phyloP scores from a whole-genome alignment of 2,113 vertebrate species.

The Lethenteron reissneri region DNA sequence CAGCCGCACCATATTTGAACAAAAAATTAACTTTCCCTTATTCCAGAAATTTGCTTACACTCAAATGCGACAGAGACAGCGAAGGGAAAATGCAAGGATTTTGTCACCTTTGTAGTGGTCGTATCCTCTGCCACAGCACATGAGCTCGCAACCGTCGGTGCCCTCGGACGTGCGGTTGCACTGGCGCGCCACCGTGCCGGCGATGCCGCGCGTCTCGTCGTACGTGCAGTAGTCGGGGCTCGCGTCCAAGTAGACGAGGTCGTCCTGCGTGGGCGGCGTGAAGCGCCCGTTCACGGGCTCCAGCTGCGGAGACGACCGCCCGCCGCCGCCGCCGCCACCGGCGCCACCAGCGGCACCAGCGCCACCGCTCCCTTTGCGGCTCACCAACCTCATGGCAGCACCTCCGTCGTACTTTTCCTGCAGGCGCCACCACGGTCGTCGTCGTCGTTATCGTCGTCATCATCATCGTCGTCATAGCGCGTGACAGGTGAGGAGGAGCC shows the following conservation, averaged over 20 bases:
- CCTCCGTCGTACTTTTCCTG: constrained; percentile 96
- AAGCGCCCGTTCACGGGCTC: constrained; percentile 80
- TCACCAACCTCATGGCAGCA: constrained; percentile 59
- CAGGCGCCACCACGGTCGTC: constrained; percentile 20
- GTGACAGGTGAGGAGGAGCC: too few relatives aligned
- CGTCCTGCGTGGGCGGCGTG: constrained; percentile 55
- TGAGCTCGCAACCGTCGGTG: constrained; percentile 86
- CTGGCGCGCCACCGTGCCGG: constrained; percentile 65
- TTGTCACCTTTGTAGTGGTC: constrained; percentile 54
- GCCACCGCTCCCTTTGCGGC: constrained; percentile 20
- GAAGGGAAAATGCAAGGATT: too few relatives aligned
- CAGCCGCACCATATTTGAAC: too few relatives aligned
- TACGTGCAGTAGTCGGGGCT: constrained; percentile 90
- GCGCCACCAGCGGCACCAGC: too few relatives aligned
- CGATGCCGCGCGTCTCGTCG: constrained; percentile 68
- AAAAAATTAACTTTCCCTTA: too few relatives aligned
- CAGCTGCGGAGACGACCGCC: constrained; percentile 29
- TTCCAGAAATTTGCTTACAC: too few relatives aligned
- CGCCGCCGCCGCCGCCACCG: too few relatives aligned
- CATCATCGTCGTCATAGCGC: too few relatives aligned
- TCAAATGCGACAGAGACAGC: too few relatives aligned
- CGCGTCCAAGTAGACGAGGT: constrained; percentile 73
- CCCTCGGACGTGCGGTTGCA: constrained; percentile 96
- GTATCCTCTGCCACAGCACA: constrained; percentile 91
- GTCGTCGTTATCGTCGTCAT: too few relatives aligned